Evolutionary conservation across 2,113 vertebrate species (phyloP).

Genomic region (Solea solea): DNA sequence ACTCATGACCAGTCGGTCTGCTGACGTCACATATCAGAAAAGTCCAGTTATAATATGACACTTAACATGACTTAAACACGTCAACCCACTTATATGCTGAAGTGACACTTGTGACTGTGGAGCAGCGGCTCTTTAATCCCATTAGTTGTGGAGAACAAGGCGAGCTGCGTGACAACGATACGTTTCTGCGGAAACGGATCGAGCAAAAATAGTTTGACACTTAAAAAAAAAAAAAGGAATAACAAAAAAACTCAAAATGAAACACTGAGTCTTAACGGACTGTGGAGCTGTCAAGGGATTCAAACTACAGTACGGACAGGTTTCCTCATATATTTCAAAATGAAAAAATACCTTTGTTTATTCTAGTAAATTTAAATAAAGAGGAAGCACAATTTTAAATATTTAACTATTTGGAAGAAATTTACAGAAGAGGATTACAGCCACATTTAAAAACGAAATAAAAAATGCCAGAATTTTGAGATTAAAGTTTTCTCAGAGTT

Average conservation of each 20-base stretch:
- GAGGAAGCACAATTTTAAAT: not conserved
- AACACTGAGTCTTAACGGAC: too few relatives aligned
- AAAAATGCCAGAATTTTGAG: too few relatives aligned
- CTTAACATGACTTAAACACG: constrained; percentile 6
- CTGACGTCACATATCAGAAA: not conserved
- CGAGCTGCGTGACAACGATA: not conserved
- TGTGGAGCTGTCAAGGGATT: too few relatives aligned
- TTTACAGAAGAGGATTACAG: too few relatives aligned
- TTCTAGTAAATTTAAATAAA: not conserved
- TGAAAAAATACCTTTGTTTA: not conserved
- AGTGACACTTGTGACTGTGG: constrained; percentile 7
- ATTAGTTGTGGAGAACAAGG: constrained; percentile 24
- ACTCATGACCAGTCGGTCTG: too few relatives aligned
- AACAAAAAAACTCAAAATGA: too few relatives aligned
- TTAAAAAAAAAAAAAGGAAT: too few relatives aligned
- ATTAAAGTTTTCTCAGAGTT: too few relatives aligned
- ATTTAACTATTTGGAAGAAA: too few relatives aligned
- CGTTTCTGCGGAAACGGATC: not conserved
- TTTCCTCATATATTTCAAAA: not conserved
- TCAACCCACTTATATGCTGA: not conserved
- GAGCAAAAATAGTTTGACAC: too few relatives aligned
- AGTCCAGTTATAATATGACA: constrained; percentile 40
- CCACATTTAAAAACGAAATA: too few relatives aligned
- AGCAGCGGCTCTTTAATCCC: constrained; percentile 18
- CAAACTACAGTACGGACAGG: too few relatives aligned